These are phyloP conservation scores for Trachymyrmex cornetzi DNA, from an alignment of 1,140 invertebrate genomes.

Conservation along the genomic window DNA sequence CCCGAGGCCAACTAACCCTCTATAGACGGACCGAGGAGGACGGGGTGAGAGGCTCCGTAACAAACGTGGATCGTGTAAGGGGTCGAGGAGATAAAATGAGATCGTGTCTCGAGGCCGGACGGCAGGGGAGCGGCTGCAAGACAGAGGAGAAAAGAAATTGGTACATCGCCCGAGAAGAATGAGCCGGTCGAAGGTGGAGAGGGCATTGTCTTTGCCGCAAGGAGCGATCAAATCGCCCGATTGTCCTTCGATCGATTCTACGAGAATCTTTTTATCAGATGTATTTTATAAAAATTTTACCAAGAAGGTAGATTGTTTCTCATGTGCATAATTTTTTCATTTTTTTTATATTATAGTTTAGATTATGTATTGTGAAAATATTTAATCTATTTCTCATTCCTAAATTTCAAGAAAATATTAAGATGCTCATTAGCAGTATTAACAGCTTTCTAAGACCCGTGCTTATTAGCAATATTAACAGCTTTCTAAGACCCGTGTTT, in stretches of 20 bases:
- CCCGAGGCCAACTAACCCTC: constrained; percentile 72
- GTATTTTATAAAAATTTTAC: constrained; percentile 2
- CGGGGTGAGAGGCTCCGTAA: constrained; percentile 73
- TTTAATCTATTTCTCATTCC: neutral
- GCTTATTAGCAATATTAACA: too few relatives aligned
- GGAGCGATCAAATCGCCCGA: constrained; percentile 48
- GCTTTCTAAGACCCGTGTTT: too few relatives aligned
- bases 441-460: too few relatives aligned
- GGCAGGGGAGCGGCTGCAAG: constrained; percentile 69
- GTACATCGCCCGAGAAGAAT: constrained; percentile 82
- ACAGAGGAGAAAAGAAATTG: constrained; percentile 83
- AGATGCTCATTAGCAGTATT: too few relatives aligned
- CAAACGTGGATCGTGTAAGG: constrained; percentile 85
- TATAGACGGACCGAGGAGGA: constrained; percentile 26
- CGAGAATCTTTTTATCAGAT: neutral
- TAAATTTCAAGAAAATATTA: neutral
- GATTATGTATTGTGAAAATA: neutral
- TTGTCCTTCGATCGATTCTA: neutral
- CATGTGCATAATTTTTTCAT: neutral
- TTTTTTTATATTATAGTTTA: neutral
- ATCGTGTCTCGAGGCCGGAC: constrained; percentile 81
- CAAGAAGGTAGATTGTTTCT: too few relatives aligned
- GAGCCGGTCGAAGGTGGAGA: constrained; percentile 43
- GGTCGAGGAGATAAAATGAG: constrained; percentile 85
- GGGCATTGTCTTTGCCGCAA: constrained; percentile 29